Conservation (phyloP, 2,797 vertebrate genomes). For the Euthynnus affinis region DNA sequence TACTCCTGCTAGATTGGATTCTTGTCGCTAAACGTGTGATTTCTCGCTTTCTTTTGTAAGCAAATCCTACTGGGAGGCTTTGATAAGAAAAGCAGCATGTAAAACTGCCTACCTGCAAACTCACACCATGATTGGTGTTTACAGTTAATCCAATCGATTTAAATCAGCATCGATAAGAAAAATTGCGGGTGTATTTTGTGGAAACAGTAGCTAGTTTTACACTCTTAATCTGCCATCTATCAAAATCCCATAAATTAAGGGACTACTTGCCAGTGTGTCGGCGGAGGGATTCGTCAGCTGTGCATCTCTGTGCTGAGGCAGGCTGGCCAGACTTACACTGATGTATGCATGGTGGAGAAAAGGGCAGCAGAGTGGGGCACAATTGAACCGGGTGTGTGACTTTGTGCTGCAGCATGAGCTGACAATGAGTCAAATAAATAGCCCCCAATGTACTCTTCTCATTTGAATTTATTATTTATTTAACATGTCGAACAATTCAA, state of each 20-base stretch:
- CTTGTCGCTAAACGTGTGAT: neutral
- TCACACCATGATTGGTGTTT: neutral
- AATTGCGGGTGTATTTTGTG: neutral
- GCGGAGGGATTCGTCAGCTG: slow-evolving; percentile 86
- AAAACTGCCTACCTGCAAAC: neutral
- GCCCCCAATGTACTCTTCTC: slow-evolving; percentile 6
- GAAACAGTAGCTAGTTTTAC: neutral
- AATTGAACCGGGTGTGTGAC: slow-evolving; percentile 21
- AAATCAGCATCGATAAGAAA: neutral
- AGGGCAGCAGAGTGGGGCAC: slow-evolving; percentile 56
- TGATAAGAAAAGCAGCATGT: neutral
- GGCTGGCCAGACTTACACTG: slow-evolving; percentile 86
- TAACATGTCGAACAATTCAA: slow-evolving; percentile 36
- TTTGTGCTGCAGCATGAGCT: slow-evolving; percentile 28
- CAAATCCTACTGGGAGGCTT: neutral
- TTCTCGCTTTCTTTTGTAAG: too few species aligned
- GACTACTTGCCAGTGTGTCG: slow-evolving; percentile 84
- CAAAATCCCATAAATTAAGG: slow-evolving; percentile 74
- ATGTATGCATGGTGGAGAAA: slow-evolving; percentile 77
- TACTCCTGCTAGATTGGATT: neutral
- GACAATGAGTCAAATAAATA: slow-evolving; percentile 56
- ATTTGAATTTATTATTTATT: slow-evolving; percentile 23
- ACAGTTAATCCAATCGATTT: neutral
- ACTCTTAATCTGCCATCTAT: slow-evolving; percentile 63
- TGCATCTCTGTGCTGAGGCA: slow-evolving; percentile 85